Evolutionary conservation across 2,888 invertebrate species (phyloP).

Genomic region (Harpalus rubripes): DNA sequence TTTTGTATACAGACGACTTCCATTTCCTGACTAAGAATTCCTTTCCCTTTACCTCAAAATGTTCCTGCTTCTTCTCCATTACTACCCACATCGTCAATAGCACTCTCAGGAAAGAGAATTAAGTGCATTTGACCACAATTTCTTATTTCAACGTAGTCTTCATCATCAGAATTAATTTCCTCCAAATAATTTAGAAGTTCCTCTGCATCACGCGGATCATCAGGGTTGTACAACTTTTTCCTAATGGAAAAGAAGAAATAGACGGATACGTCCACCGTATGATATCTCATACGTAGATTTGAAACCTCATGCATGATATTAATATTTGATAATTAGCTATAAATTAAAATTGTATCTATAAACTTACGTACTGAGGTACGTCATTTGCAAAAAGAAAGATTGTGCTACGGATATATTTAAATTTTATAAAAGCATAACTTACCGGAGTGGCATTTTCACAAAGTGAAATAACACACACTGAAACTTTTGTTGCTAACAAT

Average conservation of each 20-base stretch:
- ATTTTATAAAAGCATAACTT: no score
- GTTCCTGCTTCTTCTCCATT: conserved; percentile 14
- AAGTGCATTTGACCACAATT: conserved; percentile 59
- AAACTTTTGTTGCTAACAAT: neutral
- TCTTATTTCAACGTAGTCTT: conserved; percentile 45
- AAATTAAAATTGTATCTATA: no score
- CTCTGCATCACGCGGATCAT: no score
- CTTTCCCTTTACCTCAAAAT: conserved; percentile 4
- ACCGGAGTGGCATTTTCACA: conserved; percentile 12
- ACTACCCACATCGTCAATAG: no score
- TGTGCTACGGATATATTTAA: no score
- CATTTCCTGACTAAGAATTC: conserved; percentile 13
- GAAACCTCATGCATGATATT: no score
- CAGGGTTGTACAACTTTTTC: no score
- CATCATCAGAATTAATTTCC: no score
- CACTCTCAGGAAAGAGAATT: conserved; percentile 18
- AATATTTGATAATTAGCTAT: neutral
- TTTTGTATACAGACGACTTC: no score
- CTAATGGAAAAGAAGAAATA: neutral
- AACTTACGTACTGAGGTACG: no score
- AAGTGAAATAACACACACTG: neutral
- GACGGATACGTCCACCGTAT: conserved; percentile 4
- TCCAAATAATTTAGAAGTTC: no score
- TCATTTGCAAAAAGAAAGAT: no score
- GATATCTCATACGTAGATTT: conserved; percentile 2